These are phyloP conservation scores for Ondatra zibethicus DNA, from an alignment of 2,113 vertebrate genomes.

Conservation along the genomic window DNA sequence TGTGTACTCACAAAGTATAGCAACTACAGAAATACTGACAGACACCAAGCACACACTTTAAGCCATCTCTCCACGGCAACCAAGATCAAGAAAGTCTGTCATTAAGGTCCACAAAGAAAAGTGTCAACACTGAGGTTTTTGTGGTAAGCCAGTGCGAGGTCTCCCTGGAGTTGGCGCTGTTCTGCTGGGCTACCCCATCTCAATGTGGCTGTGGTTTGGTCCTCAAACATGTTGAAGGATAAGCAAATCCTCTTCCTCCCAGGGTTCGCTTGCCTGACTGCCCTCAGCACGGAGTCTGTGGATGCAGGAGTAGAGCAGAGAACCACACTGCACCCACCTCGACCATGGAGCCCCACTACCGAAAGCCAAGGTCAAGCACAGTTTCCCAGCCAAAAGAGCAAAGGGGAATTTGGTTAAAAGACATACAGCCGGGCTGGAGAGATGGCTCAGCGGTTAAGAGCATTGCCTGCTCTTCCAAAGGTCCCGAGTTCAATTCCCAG, in stretches of 20 bases:
- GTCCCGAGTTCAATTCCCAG: no score
- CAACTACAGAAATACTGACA: background rate
- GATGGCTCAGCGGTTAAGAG: no score
- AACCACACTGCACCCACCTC: constrained; percentile 20
- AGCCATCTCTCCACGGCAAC: background rate
- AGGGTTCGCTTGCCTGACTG: background rate
- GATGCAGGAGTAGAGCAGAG: background rate
- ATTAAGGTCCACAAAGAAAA: background rate
- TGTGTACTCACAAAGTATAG: background rate
- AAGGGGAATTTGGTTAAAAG: constrained; percentile 14
- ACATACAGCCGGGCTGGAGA: no score
- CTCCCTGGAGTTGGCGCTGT: background rate
- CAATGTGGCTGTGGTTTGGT: constrained; percentile 84
- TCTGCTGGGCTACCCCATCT: constrained; percentile 75
- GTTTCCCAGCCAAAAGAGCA: background rate
- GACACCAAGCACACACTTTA: background rate
- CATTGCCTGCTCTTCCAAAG: no score
- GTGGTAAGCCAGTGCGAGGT: constrained; percentile 54
- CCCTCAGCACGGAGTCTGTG: constrained; percentile 59
- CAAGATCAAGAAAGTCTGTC: constrained; percentile 10
- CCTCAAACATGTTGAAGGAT: constrained; percentile 84
- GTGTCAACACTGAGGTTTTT: constrained; percentile 84
- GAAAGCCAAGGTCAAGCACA: background rate
- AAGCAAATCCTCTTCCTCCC: constrained; percentile 79
- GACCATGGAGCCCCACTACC: constrained; percentile 25